phyloP scores from a whole-genome alignment of 2,113 vertebrate genomes.

The Xyrauchen texanus region DNA sequence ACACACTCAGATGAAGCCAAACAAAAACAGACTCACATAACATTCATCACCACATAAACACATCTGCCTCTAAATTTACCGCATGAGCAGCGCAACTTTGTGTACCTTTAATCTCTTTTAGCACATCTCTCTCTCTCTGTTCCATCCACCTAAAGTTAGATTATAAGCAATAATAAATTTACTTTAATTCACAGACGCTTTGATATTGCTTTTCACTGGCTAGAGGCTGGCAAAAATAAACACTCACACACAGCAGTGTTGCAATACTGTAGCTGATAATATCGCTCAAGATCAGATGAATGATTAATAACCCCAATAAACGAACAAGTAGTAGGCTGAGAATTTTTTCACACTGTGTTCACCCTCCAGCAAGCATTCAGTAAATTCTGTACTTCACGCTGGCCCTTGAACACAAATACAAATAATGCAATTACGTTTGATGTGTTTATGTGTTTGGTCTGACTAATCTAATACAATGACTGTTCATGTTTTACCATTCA shows the following conservation, averaged over 20 bases:
- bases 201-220: conserved; percentile 39
- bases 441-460: conserved; percentile 31
- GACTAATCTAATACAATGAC: conserved; percentile 15
- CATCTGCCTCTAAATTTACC: conserved; percentile 2
- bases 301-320: conserved; percentile 40
- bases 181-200: conserved; percentile 26
- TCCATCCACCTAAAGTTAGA: conserved; percentile 30
- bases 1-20: conserved; percentile 1
- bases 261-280: conserved; percentile 14
- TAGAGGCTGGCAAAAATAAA: conserved; percentile 15
- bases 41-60: conserved; percentile 40
- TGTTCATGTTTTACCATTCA: background rate
- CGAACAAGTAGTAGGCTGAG: conserved; percentile 18
- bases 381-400: conserved; percentile 14
- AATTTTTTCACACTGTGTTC: background rate
- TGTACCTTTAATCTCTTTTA: conserved; percentile 28
- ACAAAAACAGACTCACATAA: conserved; percentile 19
- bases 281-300: conserved; percentile 34
- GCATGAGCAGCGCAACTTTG: background rate
- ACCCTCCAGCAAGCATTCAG: conserved; percentile 10
- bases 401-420: conserved; percentile 33
- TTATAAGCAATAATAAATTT: conserved; percentile 40
- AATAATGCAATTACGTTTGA: conserved; percentile 37
- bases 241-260: conserved; percentile 31
- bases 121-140: background rate